Conservation (phyloP, 1,140 invertebrate species). For the Drosophila miranda region DNA sequence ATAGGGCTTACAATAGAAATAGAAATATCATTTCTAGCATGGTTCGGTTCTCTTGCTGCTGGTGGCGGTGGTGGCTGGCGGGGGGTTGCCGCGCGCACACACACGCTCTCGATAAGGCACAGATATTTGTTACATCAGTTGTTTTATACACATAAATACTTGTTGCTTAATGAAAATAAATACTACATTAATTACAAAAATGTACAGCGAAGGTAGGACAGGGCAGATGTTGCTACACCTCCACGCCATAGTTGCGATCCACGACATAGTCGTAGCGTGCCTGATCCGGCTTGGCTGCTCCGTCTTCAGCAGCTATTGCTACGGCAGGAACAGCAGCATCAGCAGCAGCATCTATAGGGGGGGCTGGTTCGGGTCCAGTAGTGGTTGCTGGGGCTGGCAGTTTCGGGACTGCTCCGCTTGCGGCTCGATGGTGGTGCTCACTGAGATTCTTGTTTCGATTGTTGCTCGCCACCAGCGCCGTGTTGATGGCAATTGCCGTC, state of each 20-base stretch:
- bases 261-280: conserved; percentile 87
- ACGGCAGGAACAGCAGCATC: conserved; percentile 24
- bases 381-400: conserved; percentile 16
- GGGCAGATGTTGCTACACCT: conserved; percentile 83
- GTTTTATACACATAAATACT: conserved; percentile 79
- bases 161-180: conserved; percentile 73
- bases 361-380: conserved; percentile 1
- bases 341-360: conserved; percentile 19
- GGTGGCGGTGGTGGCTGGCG: conserved; percentile 27
- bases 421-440: conserved; percentile 68
- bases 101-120: conserved; percentile 74
- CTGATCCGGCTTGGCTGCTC: conserved; percentile 81
- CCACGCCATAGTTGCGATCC: conserved; percentile 87
- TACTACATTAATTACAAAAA: conserved; percentile 78
- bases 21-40: conserved; percentile 65
- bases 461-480: conserved; percentile 77
- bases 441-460: conserved; percentile 82
- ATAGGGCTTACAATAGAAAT: conserved; percentile 43
- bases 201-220: conserved; percentile 64
- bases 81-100: background rate
- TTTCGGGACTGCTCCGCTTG: conserved; percentile 45
- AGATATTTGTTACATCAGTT: conserved; percentile 80
- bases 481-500: conserved; percentile 79
- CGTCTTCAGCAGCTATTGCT: conserved; percentile 7
- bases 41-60: conserved; percentile 48